Evolutionary conservation across 2,797 vertebrate species (phyloP), one percentile per base, ranked within the genome.

Genomic region (Muraenolepis orangiensis): DNA sequence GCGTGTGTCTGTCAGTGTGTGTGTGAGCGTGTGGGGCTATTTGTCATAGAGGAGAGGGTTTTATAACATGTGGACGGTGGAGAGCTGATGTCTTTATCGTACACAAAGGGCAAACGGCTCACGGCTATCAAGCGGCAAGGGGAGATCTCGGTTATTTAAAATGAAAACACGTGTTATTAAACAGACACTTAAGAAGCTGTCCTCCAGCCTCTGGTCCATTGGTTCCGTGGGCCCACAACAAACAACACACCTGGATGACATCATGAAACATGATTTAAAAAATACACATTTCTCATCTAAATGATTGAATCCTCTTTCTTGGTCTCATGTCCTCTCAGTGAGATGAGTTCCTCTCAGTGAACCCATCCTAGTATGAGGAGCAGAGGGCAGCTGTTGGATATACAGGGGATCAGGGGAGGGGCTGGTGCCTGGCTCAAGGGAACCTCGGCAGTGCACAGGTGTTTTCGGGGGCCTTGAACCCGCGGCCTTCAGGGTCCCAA

Each of bases 41-140:
- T 96, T 96, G 94, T 98, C 96, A 97, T 66, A 66, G 20, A 57
- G n/a, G 93, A 93, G 90, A 94, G 92, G 94, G 94, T 95, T 95
- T 95, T 96, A 96, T 91, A 96, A 96, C 93, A 95, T 88, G 89
- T 91, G 94, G 92, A 93, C 78, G 84, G 88, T 86, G 51, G 93
- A 93, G 93, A 95, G 91, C 93, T 96, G 96, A 98, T 95, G 95
- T 96, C 96, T 97, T 96, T 93, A 98, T 98, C 96, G 95, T 94
- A 93, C 93, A 90, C 91, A 92, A 94, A 51, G 46, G 46, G 94
- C 93, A 92, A 93, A 93, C 93, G 93, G 93, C 94, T 79, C 72
- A 95, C 95, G 92, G 92, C 92, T 14, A 29, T n/a, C 51, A 8
- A n/a, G 8, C 51, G 2, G 51, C 20, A n/a, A 8, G 20, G n/a